Base-by-base conservation (phyloP, 92 coral and sea anemone genomes). In the Desmophyllum pertusum region DNA sequence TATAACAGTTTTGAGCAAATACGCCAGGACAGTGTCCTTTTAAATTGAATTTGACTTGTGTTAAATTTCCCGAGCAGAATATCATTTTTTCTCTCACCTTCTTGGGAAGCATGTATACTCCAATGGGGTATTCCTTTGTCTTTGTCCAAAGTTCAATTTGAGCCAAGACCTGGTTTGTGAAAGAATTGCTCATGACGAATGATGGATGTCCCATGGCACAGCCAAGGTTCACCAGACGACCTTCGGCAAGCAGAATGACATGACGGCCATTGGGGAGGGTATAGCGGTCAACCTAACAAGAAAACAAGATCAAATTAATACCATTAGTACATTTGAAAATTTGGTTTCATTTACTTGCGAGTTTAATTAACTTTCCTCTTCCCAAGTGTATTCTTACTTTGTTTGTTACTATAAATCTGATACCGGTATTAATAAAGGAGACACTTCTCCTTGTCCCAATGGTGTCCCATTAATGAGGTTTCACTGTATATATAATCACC, bases 151-250 rank as follows among this genome's bases (percentile, higher is more conserved):
- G 94, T 55, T 96, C 99, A 73, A 96, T 90, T 87, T 96, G 99
- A 31, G 99, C 99, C 86, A 96, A 91, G 64, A 95, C 98, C 83
- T 96, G 99, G 89, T 96, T 96, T 40, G 99, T 96, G 93, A 96
- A 96, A 0, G 99, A 96, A 83, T 92, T 94, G 80, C 99, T 96
- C 99, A 96, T 96, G 69, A 96, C 99, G 73, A 94, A 96, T 76
- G 98, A 94, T 37, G 99, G 99, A 72, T 96, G 99, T 30, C 99
- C 99, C 99, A 96, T 96, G 65, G 99, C 99, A 86, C 99, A 96
- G 23, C 99, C 99, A 46, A 96, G 88, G 86, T 96, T 96, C 48
- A 89, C 99, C 63, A 96, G 92, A 74, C 99, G 99, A 29, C 99
- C 99, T 69, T 96, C 99, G 8, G 99, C 99, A 27, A 96, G 91